Evolutionary conservation across 2,797 vertebrate genomes (phyloP).

Genomic region (Semaprochilodus insignis): DNA sequence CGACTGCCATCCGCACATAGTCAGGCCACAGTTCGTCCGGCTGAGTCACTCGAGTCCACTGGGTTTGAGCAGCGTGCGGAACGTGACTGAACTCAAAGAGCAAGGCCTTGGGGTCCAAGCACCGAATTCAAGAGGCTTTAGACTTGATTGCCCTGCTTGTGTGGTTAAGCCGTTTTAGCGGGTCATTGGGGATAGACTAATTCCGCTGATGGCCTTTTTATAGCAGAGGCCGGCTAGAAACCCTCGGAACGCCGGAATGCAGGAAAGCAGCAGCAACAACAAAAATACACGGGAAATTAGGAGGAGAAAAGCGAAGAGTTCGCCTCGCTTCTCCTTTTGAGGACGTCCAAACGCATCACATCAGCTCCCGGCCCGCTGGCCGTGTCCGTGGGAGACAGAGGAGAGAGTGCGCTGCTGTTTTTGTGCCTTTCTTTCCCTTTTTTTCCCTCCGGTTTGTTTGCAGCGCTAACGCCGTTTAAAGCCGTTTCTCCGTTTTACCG

Average conservation of each 20-base stretch:
- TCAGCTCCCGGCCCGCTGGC: conserved; percentile 18
- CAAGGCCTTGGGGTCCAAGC: conserved; percentile 40
- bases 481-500: conserved; percentile 26
- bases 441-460: conserved; percentile 18
- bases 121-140: conserved; percentile 29
- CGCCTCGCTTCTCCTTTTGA: conserved; percentile 24
- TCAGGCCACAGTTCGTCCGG: neutral
- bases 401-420: conserved; percentile 7
- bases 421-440: neutral
- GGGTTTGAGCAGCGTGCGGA: neutral
- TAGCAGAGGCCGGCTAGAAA: conserved; percentile 17
- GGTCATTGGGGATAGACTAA: conserved; percentile 40
- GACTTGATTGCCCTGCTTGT: conserved; percentile 49
- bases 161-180: conserved; percentile 45
- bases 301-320: conserved; percentile 13
- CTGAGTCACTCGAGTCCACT: neutral
- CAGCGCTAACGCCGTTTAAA: conserved; percentile 23
- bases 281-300: neutral
- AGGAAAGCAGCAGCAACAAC: neutral
- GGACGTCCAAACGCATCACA: conserved; percentile 39
- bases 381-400: conserved; percentile 11
- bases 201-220: conserved; percentile 53
- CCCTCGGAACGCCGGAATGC: neutral
- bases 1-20: neutral
- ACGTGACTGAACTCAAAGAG: conserved; percentile 24